Base-by-base conservation (phyloP, 1,140 invertebrate genomes). In the Drosophila virilis region DNA sequence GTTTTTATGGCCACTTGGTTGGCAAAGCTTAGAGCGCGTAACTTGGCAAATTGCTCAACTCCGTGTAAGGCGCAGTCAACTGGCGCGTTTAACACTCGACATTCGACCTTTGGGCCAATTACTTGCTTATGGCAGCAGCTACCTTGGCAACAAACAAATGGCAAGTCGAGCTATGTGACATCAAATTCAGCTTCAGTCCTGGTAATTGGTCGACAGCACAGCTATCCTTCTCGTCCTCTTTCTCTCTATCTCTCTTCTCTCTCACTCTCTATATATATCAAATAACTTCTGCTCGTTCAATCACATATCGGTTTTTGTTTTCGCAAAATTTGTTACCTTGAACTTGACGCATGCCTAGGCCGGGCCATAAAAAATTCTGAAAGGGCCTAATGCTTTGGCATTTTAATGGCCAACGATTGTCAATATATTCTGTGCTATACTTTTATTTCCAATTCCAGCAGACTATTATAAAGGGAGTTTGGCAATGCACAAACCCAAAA, bases 381-480 rank as follows among this genome's bases (percentile, higher is more conserved):
- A 42, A 48, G 42, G 28, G 37, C 71, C 66, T 69, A 74, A 74
- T 69, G 58, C 32, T 50, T 61, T 61, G 71, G 66, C 71, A 74
- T 61, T 74, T 74, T 61, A 74, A 74, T 69, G 71, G 65, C 57
- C 43, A 43, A 40, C 57, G 51, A 61, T 74, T 74, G 65, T 69
- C 71, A 74, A 74, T 74, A 74, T 74, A 69, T 74, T 72, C 32
- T 67, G 22, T 12, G 46, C 55, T 45, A 74, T 60, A 61, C 71
- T 74, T 61, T 60, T 74, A 45, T 61, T 61, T 61, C 71, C 57
- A 69, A 73, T 73, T 45, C 48, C 17, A 15, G 35, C 46, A 40
- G 64, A 67, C 48, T 60, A 68, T 73, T 71, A 55, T 71, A 35
- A 13, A 52, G 28, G 5, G 8, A 15, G 13, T 32, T 8, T 33